These are phyloP conservation scores for Zaprionus capensis DNA, from an alignment of 1,140 invertebrate genomes.

Conservation along the genomic window DNA sequence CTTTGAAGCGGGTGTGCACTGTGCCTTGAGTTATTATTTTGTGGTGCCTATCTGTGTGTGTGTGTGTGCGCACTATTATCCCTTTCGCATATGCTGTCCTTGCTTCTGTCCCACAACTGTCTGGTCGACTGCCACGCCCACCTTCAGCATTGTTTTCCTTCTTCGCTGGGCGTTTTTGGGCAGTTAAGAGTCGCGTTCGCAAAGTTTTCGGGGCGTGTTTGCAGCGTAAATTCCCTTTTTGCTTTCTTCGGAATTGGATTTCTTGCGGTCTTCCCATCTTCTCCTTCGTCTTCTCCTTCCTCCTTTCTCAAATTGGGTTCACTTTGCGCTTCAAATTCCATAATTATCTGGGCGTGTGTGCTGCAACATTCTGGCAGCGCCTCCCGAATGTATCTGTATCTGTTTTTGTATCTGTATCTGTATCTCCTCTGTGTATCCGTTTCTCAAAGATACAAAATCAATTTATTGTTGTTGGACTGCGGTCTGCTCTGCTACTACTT, in stretches of 20 bases:
- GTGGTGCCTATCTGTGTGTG: background rate
- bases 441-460: conserved; percentile 53
- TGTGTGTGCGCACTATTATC: conserved; percentile 42
- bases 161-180: conserved; percentile 30
- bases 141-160: conserved; percentile 10
- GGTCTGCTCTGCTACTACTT: conserved; percentile 25
- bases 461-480: conserved; percentile 52
- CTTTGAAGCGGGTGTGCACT: conserved; percentile 17
- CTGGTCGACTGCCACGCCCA: conserved; percentile 31
- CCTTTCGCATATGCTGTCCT: conserved; percentile 52
- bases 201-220: conserved; percentile 44
- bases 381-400: background rate
- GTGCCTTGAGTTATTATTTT: conserved; percentile 4
- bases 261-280: background rate
- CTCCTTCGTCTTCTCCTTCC: background rate
- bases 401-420: conserved; percentile 18
- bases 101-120: conserved; percentile 19
- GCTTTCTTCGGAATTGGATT: conserved; percentile 52
- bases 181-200: conserved; percentile 33
- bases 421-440: conserved; percentile 4
- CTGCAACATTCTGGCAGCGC: conserved; percentile 41
- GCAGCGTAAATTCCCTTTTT: conserved; percentile 39
- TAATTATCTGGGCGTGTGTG: conserved; percentile 52
- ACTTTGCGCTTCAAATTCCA: conserved; percentile 48
- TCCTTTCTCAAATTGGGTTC: conserved; percentile 36